Conservation (phyloP, 2,113 vertebrate genomes). For the Onychorhynchus coronatus region DNA sequence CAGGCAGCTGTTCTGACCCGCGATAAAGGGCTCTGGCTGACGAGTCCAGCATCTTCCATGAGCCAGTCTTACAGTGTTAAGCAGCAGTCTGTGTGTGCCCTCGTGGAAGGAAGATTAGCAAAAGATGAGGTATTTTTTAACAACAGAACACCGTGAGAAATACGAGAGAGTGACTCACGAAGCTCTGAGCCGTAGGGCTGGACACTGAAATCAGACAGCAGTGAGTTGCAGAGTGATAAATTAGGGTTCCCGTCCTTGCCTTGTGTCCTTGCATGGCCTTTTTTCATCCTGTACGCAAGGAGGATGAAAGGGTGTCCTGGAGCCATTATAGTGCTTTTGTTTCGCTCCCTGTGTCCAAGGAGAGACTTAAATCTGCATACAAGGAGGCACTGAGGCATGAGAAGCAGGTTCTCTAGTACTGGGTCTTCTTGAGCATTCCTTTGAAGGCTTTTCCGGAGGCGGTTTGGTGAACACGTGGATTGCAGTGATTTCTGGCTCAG, state of each 20-base stretch:
- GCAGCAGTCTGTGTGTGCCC: not conserved
- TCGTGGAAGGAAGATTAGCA: not conserved
- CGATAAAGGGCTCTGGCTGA: not conserved
- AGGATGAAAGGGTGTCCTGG: not conserved
- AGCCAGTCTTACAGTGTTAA: rapidly evolving
- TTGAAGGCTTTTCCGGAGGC: not conserved
- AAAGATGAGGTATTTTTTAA: not conserved
- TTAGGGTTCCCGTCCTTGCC: not conserved
- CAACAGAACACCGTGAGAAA: not conserved
- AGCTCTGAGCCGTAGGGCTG: rapidly evolving
- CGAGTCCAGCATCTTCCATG: rapidly evolving
- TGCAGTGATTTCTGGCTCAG: not conserved
- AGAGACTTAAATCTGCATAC: rapidly evolving
- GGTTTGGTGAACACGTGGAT: not conserved
- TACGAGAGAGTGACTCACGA: rapidly evolving
- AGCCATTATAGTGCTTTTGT: not conserved
- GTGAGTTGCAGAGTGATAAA: not conserved
- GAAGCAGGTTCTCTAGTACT: not conserved
- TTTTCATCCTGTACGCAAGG: no score
- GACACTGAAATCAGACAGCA: not conserved
- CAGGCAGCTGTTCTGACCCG: not conserved
- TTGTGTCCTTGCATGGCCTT: not conserved
- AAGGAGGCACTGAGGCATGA: not conserved
- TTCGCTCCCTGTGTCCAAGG: not conserved
- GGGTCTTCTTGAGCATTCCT: not conserved